Base-by-base conservation (phyloP, 30 jellyfish, hydroid and myxozoan genomes). In the Aurelia aurita complex sp. Pacific region DNA sequence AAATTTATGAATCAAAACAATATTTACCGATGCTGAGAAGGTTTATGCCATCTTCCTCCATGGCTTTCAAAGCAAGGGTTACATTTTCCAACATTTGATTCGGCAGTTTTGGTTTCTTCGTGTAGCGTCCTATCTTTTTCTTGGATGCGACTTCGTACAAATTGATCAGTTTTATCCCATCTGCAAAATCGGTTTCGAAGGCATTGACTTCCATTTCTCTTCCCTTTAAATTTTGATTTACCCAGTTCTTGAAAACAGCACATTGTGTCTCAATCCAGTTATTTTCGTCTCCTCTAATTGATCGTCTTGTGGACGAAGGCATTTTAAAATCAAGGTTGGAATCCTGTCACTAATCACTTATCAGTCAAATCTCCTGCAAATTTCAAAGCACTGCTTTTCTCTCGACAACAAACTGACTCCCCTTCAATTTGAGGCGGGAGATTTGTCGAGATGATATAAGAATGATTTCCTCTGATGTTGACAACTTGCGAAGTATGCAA, bases 181-280 rank as follows among this genome's bases (percentile, higher is more conserved):
- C 99, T 66, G 93, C 85, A 85, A 96, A 89, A 40, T 88, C 99
- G 17, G 96, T 81, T 59, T 85, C 98, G 71, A 96, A 78, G n/a
- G 86, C 94, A 3, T 83, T 87, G 19, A 96, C 40, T 35, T 86
- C 85, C 90, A 88, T 74, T 32, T 86, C 95, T 32, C 97, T 86
- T 17, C 61, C 52, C 13, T 61, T 81, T 51, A 96, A 67, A 67
- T 89, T 87, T 62, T 91, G 97, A 69, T 96, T 96, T 35, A 89
- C 97, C 99, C 99, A 96, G 46, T 91, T 91, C 57, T 97, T 96
- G 91, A 96, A 96, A 2, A 98, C 96, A 35, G 96, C 89, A 38
- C 80, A 82, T 80, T 96, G 99, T 91, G 96, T 96, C 50, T 91
- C 97, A 29, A 91, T 74, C 99, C 99, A 96, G 91, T 95, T 89